Percentiles rank a stretch among this genome's conserved stretches.
Evolutionary conservation across 2,797 vertebrate genomes (phyloP).

Genomic region (Calcarius lapponicus): DNA sequence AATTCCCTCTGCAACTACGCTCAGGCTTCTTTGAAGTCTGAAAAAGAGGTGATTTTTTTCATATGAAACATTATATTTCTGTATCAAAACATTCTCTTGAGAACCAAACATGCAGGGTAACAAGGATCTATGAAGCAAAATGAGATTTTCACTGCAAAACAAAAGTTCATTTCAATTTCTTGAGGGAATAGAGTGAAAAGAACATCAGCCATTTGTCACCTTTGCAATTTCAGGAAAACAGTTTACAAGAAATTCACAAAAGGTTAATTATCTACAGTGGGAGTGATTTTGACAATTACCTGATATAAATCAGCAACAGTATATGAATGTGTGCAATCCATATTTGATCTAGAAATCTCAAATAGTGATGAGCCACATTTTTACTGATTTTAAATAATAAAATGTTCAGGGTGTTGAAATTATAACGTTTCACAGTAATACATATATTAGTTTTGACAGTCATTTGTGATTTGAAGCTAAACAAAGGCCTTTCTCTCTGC

Average conservation of each 20-base stretch:
- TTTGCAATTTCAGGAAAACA: background rate
- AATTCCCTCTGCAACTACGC: background rate
- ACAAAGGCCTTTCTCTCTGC: background rate
- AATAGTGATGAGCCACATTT: background rate
- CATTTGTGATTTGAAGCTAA: background rate
- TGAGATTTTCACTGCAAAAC: conserved; percentile 14
- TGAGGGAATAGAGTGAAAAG: background rate
- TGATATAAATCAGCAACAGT: background rate
- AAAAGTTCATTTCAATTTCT: conserved; percentile 40
- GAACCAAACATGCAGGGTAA: background rate
- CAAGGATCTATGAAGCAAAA: background rate
- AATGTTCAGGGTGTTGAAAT: background rate
- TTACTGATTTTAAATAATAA: background rate
- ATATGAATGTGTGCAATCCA: background rate
- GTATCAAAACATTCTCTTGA: conserved; percentile 5
- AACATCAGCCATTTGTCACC: background rate
- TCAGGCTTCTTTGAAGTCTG: background rate
- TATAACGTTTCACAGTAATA: background rate
- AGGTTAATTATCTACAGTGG: background rate
- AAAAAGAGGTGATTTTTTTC: background rate
- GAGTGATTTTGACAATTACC: background rate
- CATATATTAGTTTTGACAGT: background rate
- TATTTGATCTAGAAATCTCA: background rate
- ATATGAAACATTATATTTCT: background rate
- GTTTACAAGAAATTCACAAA: conserved; percentile 2